Base-by-base conservation (phyloP, 2,888 invertebrate genomes). In the Caenorhabditis japonica region DNA sequence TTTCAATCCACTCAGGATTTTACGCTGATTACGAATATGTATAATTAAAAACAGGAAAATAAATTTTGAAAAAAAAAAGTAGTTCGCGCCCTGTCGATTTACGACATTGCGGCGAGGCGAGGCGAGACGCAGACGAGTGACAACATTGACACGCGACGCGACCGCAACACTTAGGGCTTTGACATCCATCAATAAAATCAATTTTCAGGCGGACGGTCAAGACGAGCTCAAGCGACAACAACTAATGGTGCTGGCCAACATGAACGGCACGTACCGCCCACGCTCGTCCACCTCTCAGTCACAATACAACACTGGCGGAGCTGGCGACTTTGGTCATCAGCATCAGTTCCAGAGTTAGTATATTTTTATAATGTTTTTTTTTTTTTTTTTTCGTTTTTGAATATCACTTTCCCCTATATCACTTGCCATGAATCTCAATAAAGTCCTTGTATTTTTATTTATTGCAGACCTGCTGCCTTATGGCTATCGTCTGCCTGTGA, bases 171-270 rank as follows among this genome's bases (percentile, higher is more conserved):
- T 10, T 34, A 34, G 34, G 12, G 12, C 8, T 34, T 34, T 34
- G 12, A 12, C 7, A 34, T 10, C 8, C 34, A 34, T 12, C 8
- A 34, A 34, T 34, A 34, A 34, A 34, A 34, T 34, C n/a, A 34
- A 19, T 51, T 70, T 62, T 8, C 49, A 72, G 73, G 62, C 73
- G 15, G 73, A 74, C 21, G 73, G 73, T 17, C 61, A 74, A 43
- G 73, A 74, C 33, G 73, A 74, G 47, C 17, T 74, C 41, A 74
- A 74, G 36, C 68, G 73, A 30, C 68, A 74, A 38, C 73, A 74
- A 25, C 33, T 74, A 47, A 68, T 74, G 61, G 41, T 69, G 3
- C 56, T 69, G 19, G 73, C 73, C 51, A 68, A 47, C 36, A 58
- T 74, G 47, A 74, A 74, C 47, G 73, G 73, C 1, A 74, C 73